Evolutionary conservation across 2,888 invertebrate genomes (phyloP).

Genomic region (Drosophila mettleri): DNA sequence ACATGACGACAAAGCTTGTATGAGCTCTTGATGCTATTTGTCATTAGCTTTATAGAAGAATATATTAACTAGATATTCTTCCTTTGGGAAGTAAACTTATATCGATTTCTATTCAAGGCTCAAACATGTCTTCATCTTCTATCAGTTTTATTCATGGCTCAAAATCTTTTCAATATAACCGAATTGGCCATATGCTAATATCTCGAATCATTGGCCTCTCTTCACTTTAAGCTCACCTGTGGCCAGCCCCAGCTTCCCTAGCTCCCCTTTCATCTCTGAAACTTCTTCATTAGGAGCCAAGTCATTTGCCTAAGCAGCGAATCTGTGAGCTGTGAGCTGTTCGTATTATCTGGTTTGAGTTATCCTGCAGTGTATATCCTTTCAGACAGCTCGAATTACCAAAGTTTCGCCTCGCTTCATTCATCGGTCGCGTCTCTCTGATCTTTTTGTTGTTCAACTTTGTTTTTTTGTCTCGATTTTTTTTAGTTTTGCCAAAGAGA

Average conservation of each 20-base stretch:
- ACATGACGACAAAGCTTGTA: not conserved
- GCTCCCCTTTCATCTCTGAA: not conserved
- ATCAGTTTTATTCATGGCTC: not conserved
- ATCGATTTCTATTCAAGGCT: not conserved
- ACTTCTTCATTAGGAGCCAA: not conserved
- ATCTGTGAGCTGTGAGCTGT: conserved; percentile 1
- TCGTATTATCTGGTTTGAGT: conserved; percentile 18
- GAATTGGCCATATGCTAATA: conserved; percentile 10
- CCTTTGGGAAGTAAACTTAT: not conserved
- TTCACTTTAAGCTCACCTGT: conserved; percentile 1
- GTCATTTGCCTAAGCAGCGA: conserved; percentile 6
- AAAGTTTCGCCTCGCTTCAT: conserved; percentile 45
- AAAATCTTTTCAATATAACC: not conserved
- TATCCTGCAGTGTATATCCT: conserved; percentile 61
- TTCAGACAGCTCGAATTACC: conserved; percentile 64
- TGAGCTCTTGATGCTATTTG: not conserved
- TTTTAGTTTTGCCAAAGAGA: not conserved
- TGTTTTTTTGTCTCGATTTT: not conserved
- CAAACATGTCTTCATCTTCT: not conserved
- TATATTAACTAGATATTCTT: too few species aligned
- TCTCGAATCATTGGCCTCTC: not conserved
- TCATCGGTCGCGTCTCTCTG: conserved; percentile 54
- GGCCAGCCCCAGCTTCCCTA: not conserved
- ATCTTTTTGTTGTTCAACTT: conserved; percentile 62
- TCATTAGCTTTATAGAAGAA: too few species aligned